A percentile compares a stretch with the other conserved stretches of the same genome.
phyloP scores from a whole-genome alignment of 2,888 invertebrate species.

The Acanthoscelides obtectus region DNA sequence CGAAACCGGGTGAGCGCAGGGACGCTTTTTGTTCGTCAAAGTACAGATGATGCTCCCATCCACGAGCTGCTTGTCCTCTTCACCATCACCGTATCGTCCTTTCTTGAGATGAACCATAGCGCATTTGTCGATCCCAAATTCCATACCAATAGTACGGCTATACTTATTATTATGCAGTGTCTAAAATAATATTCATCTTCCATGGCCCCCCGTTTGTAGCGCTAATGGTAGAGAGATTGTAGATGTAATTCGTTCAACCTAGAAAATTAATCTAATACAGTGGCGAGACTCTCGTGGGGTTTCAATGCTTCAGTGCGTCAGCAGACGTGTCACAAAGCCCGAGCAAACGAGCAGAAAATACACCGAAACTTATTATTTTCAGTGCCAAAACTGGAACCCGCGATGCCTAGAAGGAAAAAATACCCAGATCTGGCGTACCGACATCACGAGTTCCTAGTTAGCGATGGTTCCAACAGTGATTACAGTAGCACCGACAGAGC shows the following conservation, averaged over 20 bases:
- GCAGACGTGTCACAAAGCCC: neutral
- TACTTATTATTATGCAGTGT: too few species aligned
- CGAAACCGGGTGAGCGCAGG: too few species aligned
- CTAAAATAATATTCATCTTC: too few species aligned
- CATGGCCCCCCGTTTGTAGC: too few species aligned
- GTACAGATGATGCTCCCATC: too few species aligned
- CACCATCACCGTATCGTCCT: too few species aligned
- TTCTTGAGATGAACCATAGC: too few species aligned
- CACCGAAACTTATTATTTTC: conserved; percentile 15
- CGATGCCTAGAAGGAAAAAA: conserved; percentile 82
- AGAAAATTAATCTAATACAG: neutral
- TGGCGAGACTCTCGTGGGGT: neutral
- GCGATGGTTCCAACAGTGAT: conserved; percentile 53
- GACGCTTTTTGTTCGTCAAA: too few species aligned
- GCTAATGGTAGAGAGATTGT: neutral
- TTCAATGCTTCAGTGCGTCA: neutral
- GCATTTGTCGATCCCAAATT: too few species aligned
- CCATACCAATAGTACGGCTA: too few species aligned
- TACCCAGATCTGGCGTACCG: conserved; percentile 85
- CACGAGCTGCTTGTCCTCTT: too few species aligned
- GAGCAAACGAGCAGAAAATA: neutral
- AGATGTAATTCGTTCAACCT: conserved; percentile 1
- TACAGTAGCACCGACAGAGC: conserved; percentile 59
- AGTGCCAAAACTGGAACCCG: conserved; percentile 67
- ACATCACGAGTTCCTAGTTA: conserved; percentile 74